Conservation (phyloP, 1,140 invertebrate genomes). For the silkworm (Bombyx mori) region DNA sequence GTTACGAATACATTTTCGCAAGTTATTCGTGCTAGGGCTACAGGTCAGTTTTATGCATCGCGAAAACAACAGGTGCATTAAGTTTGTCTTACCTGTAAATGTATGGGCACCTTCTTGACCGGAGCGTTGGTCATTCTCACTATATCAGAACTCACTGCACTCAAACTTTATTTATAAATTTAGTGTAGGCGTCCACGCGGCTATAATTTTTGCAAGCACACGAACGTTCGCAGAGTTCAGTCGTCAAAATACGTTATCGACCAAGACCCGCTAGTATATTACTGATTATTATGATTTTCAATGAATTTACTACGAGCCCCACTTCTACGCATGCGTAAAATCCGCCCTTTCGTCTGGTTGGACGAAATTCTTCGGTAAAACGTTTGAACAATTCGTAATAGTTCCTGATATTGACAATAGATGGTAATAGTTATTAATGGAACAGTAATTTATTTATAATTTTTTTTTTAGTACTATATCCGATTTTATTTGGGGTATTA, state of each 20-base stretch:
- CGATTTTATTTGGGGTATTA: background rate
- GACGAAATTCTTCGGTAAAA: slow-evolving; percentile 7
- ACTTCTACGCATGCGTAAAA: slow-evolving; percentile 52
- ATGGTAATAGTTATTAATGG: slow-evolving; percentile 21
- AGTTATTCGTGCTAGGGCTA: too few relatives aligned
- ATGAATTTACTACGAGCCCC: slow-evolving; percentile 44
- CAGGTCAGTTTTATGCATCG: background rate
- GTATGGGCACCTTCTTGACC: slow-evolving; percentile 95
- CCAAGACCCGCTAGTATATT: slow-evolving; percentile 29
- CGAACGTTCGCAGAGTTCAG: slow-evolving; percentile 11
- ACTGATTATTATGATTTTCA: slow-evolving; percentile 31
- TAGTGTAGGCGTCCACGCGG: slow-evolving; percentile 42
- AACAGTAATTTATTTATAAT: background rate
- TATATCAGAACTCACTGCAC: slow-evolving; percentile 43
- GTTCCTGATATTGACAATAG: slow-evolving; percentile 15
- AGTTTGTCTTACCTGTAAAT: slow-evolving; percentile 83
- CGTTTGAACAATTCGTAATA: slow-evolving; percentile 10
- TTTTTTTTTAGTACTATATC: background rate
- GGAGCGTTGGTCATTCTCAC: slow-evolving; percentile 68
- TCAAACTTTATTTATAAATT: slow-evolving; percentile 54
- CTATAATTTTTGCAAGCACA: slow-evolving; percentile 33
- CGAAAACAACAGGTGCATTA: slow-evolving; percentile 38
- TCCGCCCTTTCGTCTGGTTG: slow-evolving; percentile 28
- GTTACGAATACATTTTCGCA: too few relatives aligned
- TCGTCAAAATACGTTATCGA: slow-evolving; percentile 23